Conservation (phyloP, 2,888 invertebrate genomes). For the Nectonema munidae region DNA sequence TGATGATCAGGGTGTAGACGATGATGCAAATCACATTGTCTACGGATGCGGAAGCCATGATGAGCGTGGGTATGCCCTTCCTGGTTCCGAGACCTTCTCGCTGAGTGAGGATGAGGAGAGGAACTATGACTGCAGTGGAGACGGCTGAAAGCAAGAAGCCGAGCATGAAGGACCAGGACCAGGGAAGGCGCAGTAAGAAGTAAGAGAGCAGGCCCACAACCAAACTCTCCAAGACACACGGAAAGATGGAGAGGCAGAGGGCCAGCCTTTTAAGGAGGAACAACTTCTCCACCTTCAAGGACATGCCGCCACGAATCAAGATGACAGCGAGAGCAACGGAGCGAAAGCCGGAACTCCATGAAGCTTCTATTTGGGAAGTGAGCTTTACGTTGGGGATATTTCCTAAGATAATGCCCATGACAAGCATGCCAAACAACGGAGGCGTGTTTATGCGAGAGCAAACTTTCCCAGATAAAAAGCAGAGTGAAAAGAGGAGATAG, state of each 20-base stretch:
- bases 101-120: conserved; percentile 22
- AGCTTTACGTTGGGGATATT: too few relatives aligned
- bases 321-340: too few relatives aligned
- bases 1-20: conserved; percentile 24
- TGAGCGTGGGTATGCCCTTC: conserved; percentile 23
- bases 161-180: conserved; percentile 17
- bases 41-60: conserved; percentile 25
- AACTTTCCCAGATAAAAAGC: too few relatives aligned
- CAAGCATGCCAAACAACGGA: conserved; percentile 15
- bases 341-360: too few relatives aligned
- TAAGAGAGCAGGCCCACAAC: conserved; percentile 15
- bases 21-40: conserved; percentile 27
- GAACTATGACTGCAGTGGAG: conserved; percentile 26
- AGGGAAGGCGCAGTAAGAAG: conserved; percentile 16
- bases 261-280: conserved; percentile 8
- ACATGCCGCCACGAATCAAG: too few relatives aligned
- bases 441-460: too few relatives aligned
- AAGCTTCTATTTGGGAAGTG: too few relatives aligned
- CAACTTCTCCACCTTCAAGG: conserved; percentile 11
- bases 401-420: conserved; percentile 16
- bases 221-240: conserved; percentile 17
- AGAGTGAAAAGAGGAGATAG: too few relatives aligned
- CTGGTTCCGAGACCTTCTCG: conserved; percentile 22
- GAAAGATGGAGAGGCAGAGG: conserved; percentile 17
- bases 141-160: conserved; percentile 22